Evolutionary conservation across 1,140 invertebrate species (phyloP), one percentile per base, ranked within the genome.

Genomic region (Hestina assimilis): DNA sequence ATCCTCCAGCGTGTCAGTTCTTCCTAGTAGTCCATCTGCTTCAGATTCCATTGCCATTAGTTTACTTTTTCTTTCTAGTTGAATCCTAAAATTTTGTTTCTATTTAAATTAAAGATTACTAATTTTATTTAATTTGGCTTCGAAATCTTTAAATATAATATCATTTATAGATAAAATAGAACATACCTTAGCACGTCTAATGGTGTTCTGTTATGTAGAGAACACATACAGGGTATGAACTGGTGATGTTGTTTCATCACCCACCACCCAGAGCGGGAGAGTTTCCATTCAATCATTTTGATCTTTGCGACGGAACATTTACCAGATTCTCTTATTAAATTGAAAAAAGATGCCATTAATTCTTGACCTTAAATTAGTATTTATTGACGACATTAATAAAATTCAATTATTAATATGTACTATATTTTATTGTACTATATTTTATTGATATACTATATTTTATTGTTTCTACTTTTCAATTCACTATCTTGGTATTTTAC

Each of bases 281-380:
- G 54, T 26, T 88, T 88, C 83, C 83, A 86, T 46, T 88, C 83
- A 2, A 86, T 88, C 0, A 59, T 69, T 46, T 83, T 79, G 41
- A 75, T 69, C 62, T 79, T 60, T 9, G 82, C 72, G 9, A 88
- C 61, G 1, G 75, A 41, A 46, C 85, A 88, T 4, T 23, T 47
- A 4, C 62, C 63, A 8, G 81, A 63, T 43, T 79, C 69, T 42
- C 59, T 63, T 35, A 88, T 33, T 9, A 85, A 51, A 41, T 68
- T 63, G 26, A 86, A 88, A 45, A 83, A 88, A 1, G 79, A 77
- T 0, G 75, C 68, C 79, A 88, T 85, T 11, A 75, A 48, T 60
- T 88, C 84, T 69, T 88, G 84, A 52, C 84, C 84, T 87, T 26
- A 4, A 58, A 57, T 43, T 50, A 31, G 41, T 23, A 48, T 33